Base-by-base conservation (phyloP, 64 coral and sea anemone species). In the Dendronephthya gigantea region DNA sequence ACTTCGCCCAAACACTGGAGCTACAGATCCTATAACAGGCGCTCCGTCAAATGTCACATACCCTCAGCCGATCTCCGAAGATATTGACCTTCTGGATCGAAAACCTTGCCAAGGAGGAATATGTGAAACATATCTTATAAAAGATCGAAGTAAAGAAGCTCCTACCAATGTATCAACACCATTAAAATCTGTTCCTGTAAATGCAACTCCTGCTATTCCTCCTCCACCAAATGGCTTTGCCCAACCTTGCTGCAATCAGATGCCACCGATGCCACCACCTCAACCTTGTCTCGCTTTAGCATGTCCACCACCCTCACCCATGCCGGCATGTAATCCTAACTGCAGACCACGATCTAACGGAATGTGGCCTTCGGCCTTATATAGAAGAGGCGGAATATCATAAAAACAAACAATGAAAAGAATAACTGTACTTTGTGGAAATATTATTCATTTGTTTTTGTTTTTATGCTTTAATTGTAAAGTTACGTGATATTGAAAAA, bases 101-200 rank as follows among this genome's bases (percentile, higher is more conserved):
- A 79, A 79, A 79, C 72, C 72, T 16, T 79, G 72, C 32, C 30
- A 79, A 29, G 72, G 72, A 79, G 72, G 72, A 0, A 79, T 39
- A 2, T 79, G 72, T 29, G 72, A 79, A 33, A 79, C 72, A 16
- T 79, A 79, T 19, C 72, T 79, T 16, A 79, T 79, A 10, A 79
- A 79, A 39, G 72, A 79, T 39, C 55, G 25, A 19, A 2, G 23
- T 52, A 27, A 35, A 11, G 30, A 70, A 9, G 7, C 30, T 9
- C 69, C 7, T 16, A 16, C 28, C 1, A 75, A 79, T 39, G n/a
- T 3, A 4, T 36, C 72, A 10, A 28, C 72, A 15, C 55, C 25
- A 19, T 2, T 27, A 23, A 34, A 22, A 22, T 8, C 30, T 15
- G 29, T 79, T 36, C 72, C 72, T 16, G 31, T 3, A 4, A 12